Evolutionary conservation across 2,888 invertebrate species (phyloP).

Genomic region (Hypselothyrea guttata): DNA sequence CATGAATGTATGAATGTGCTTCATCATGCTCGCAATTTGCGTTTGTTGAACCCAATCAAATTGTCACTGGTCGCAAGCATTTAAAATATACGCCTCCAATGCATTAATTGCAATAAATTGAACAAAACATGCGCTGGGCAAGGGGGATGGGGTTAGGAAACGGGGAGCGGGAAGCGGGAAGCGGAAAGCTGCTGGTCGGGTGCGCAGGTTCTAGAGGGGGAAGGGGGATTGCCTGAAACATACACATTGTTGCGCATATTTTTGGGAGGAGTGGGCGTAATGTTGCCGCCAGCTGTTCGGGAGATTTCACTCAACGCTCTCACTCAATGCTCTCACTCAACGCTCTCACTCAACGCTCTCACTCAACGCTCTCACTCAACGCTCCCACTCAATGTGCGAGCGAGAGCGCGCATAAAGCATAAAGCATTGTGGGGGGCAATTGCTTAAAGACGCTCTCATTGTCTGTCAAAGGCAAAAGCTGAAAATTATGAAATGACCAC

Average conservation of each 20-base stretch:
- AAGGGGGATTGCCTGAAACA: slow-evolving; percentile 12
- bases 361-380: background rate
- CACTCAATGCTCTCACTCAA: slow-evolving; percentile 34
- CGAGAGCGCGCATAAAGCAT: background rate
- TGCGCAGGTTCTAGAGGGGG: background rate
- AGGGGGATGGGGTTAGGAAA: background rate
- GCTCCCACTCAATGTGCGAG: background rate
- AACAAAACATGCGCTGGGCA: slow-evolving; percentile 18
- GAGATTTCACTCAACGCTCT: slow-evolving; percentile 4
- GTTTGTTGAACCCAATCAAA: slow-evolving; percentile 55
- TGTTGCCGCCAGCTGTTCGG: slow-evolving; percentile 52
- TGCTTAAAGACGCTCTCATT: slow-evolving; percentile 29
- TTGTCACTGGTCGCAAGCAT: slow-evolving; percentile 48
- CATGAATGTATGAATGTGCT: slow-evolving; percentile 2
- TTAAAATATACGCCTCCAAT: slow-evolving; percentile 52
- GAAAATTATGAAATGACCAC: slow-evolving; percentile 50
- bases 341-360: slow-evolving; percentile 11
- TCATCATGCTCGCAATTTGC: slow-evolving; percentile 35
- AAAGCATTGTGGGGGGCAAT: slow-evolving; percentile 25
- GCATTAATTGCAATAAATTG: slow-evolving; percentile 57
- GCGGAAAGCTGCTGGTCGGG: background rate
- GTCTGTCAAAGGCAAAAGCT: slow-evolving; percentile 29
- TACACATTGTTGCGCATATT: slow-evolving; percentile 53
- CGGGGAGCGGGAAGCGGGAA: background rate
- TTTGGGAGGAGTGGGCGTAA: slow-evolving; percentile 8